Evolutionary conservation across 2,888 invertebrate species (phyloP).

Genomic region (Stenolophus ochropezus): DNA sequence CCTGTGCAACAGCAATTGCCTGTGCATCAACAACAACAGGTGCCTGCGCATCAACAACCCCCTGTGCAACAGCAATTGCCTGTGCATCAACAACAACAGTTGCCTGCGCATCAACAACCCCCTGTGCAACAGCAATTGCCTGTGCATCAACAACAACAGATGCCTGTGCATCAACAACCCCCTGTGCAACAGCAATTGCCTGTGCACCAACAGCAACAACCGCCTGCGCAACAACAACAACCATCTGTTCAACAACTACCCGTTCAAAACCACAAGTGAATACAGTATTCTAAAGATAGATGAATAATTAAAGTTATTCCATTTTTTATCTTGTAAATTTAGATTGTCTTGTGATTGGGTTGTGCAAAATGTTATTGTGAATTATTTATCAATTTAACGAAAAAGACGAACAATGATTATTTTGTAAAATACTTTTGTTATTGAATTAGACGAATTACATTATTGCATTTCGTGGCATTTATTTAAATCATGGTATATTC

Average conservation of each 20-base stretch:
- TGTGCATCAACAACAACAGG: constrained; percentile 65
- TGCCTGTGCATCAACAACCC: background rate
- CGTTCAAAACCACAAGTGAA: constrained; percentile 51
- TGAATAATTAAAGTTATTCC: constrained; percentile 8
- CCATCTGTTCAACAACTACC: constrained; percentile 63
- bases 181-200: constrained; percentile 62
- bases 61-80: constrained; percentile 50
- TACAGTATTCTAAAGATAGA: background rate
- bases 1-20: constrained; percentile 63
- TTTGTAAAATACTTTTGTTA: constrained; percentile 17
- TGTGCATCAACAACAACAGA: constrained; percentile 64
- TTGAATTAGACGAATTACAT: constrained; percentile 10
- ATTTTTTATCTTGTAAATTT: constrained; percentile 49
- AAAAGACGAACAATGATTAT: constrained; percentile 26
- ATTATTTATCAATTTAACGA: constrained; percentile 21
- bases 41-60: constrained; percentile 64
- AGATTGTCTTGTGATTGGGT: constrained; percentile 24
- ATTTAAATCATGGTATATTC: background rate
- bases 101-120: background rate
- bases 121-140: constrained; percentile 62
- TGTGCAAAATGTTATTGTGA: constrained; percentile 18
- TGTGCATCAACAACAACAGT: no score
- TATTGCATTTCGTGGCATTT: background rate
- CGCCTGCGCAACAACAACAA: constrained; percentile 64
- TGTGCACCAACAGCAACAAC: constrained; percentile 64